phyloP scores from a whole-genome alignment of 2,888 invertebrate species.

The Alsophila aescularia region DNA sequence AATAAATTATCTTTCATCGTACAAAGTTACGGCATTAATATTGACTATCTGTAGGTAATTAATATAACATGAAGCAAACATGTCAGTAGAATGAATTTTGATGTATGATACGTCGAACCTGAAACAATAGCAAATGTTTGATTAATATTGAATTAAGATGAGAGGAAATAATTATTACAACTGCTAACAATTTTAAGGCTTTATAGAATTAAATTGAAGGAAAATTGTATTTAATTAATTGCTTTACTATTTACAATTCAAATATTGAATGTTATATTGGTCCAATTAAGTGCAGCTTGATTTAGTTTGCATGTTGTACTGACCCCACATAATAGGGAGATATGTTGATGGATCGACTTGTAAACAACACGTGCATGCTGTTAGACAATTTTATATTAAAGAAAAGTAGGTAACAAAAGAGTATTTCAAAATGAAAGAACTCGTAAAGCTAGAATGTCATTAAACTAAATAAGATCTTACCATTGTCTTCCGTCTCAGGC shows the following conservation, averaged over 20 bases:
- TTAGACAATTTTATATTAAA: too few species aligned
- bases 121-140: conserved; percentile 45
- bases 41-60: conserved; percentile 45
- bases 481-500: conserved; percentile 58
- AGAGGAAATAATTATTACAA: background rate
- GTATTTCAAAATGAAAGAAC: background rate
- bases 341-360: too few species aligned
- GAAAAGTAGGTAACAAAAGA: too few species aligned
- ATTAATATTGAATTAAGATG: conserved; percentile 15
- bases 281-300: too few species aligned
- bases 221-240: background rate
- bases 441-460: background rate
- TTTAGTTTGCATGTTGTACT: too few species aligned
- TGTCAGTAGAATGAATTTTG: conserved; percentile 38
- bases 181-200: background rate
- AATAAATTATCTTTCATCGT: conserved; percentile 34
- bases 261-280: too few species aligned
- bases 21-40: conserved; percentile 28
- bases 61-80: conserved; percentile 44
- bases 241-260: too few species aligned
- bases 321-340: too few species aligned
- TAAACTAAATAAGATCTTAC: conserved; percentile 42
- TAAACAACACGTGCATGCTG: too few species aligned
- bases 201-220: background rate
- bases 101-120: conserved; percentile 45